Conservation (phyloP, 1,140 invertebrate genomes). For the Physella acuta region DNA sequence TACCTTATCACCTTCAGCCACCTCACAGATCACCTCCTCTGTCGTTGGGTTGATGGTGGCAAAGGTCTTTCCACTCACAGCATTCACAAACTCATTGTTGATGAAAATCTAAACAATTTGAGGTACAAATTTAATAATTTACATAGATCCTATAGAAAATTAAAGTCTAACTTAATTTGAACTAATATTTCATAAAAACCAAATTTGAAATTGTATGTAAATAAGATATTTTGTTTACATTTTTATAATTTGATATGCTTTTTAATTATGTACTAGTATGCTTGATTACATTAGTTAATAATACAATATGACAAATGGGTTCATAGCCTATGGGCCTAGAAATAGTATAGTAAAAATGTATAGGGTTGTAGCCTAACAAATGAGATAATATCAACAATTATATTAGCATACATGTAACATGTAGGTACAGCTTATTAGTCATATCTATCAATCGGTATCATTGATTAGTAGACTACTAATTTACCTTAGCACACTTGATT, state of each 20-base stretch:
- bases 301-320: no score
- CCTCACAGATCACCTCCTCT: conserved; percentile 75
- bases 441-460: no score
- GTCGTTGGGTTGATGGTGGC: conserved; percentile 82
- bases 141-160: not conserved
- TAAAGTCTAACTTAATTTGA: not conserved
- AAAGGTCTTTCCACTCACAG: conserved; percentile 84
- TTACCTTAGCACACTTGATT: conserved; percentile 19
- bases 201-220: not conserved
- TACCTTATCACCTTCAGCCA: conserved; percentile 79
- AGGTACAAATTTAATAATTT: no score
- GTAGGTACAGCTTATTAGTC: no score
- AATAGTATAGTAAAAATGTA: no score
- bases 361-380: no score
- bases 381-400: no score
- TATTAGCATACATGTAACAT: no score
- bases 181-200: not conserved
- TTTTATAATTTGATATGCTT: conserved; percentile 3
- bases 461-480: no score
- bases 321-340: no score
- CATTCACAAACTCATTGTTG: conserved; percentile 88
- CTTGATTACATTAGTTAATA: no score
- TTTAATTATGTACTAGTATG: no score
- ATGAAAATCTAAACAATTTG: conserved; percentile 84
- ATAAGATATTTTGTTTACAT: not conserved